Evolutionary conservation across 2,888 invertebrate species (phyloP).

Genomic region (Erynnis tages): DNA sequence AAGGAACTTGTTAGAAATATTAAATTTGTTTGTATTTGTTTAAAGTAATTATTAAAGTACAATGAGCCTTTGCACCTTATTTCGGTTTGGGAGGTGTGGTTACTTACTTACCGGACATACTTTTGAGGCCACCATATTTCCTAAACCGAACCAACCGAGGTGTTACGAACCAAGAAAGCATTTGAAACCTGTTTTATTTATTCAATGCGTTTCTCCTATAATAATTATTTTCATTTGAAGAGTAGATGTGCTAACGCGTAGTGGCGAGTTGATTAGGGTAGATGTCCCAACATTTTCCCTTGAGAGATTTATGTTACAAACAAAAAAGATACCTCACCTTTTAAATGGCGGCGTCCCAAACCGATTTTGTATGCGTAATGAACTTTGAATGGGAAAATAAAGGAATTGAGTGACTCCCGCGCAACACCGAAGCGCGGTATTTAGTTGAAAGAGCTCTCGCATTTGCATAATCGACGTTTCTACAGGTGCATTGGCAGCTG

Average conservation of each 20-base stretch:
- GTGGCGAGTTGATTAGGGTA: conserved; percentile 3
- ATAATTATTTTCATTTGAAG: neutral
- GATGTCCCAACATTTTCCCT: conserved; percentile 16
- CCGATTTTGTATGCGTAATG: conserved; percentile 28
- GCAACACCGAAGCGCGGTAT: conserved; percentile 35
- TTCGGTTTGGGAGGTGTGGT: too few relatives aligned
- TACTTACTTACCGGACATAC: too few relatives aligned
- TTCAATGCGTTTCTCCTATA: neutral
- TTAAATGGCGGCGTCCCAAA: conserved; percentile 25
- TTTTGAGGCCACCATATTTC: too few relatives aligned
- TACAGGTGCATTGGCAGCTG: conserved; percentile 76
- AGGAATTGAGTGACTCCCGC: conserved; percentile 33
- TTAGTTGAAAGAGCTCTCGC: conserved; percentile 53
- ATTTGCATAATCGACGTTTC: conserved; percentile 79
- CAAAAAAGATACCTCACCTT: conserved; percentile 8
- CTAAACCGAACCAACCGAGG: too few relatives aligned
- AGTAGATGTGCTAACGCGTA: neutral
- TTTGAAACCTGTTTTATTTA: neutral
- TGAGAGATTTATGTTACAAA: conserved; percentile 14
- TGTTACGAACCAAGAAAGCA: too few relatives aligned
- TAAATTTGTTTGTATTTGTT: neutral
- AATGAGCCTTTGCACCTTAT: neutral
- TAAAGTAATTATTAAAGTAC: neutral
- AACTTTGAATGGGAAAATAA: conserved; percentile 32
- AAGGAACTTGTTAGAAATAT: neutral